These are phyloP conservation scores for Oegoconia quadripuncta DNA, from an alignment of 2,888 invertebrate species.

Conservation along the genomic window DNA sequence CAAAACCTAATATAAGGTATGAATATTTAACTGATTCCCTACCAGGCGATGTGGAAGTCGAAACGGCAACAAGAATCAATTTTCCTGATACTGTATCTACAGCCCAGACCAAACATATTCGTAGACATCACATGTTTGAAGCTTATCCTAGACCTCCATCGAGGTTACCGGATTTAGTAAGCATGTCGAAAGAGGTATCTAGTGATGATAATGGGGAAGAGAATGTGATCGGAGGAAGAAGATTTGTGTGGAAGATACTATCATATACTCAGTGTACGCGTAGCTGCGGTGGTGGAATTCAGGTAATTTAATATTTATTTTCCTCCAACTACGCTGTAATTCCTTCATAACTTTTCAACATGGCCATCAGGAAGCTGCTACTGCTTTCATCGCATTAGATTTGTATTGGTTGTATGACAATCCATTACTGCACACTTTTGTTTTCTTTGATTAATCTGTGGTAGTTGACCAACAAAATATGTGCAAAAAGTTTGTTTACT, in stretches of 20 bases:
- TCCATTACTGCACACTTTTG: too few species aligned
- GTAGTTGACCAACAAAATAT: too few species aligned
- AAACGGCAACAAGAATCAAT: slow-evolving; percentile 37
- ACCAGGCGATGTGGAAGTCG: slow-evolving; percentile 56
- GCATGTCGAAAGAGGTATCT: slow-evolving; percentile 34
- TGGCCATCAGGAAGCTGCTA: too few species aligned
- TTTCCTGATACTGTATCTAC: slow-evolving; percentile 37
- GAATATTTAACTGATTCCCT: slow-evolving; percentile 89
- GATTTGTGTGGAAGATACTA: slow-evolving; percentile 87
- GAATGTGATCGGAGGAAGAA: slow-evolving; percentile 66
- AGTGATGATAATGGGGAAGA: slow-evolving; percentile 41
- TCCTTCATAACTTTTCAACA: too few species aligned
- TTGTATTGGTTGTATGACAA: too few species aligned
- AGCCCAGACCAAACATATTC: slow-evolving; percentile 49
- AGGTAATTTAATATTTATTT: too few species aligned
- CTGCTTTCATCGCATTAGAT: too few species aligned
- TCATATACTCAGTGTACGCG: slow-evolving; percentile 89
- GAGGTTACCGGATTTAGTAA: slow-evolving; percentile 36
- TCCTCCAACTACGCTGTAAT: too few species aligned
- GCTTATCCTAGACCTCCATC: slow-evolving; percentile 33
- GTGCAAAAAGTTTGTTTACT: too few species aligned
- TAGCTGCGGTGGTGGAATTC: slow-evolving; percentile 89
- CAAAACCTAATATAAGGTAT: slow-evolving; percentile 93
- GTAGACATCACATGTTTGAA: slow-evolving; percentile 58
- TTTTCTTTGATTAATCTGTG: too few species aligned